Evolutionary conservation across 2,113 vertebrate species (phyloP), one percentile per base, ranked within the genome.

Genomic region (Argyrosomus japonicus): DNA sequence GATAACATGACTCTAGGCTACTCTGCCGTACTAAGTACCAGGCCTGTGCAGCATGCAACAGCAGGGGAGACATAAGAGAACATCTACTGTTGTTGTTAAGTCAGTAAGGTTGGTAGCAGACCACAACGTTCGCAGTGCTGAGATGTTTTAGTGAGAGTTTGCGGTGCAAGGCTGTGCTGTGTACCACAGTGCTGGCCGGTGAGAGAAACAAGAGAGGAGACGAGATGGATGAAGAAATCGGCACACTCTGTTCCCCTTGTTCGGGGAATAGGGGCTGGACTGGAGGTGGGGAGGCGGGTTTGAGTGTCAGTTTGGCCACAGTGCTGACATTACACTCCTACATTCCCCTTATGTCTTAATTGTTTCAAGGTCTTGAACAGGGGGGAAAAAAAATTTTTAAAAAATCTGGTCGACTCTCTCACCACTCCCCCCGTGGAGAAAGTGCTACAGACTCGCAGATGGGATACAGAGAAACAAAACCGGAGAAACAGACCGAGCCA

Each of bases 221-320:
- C 87, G 89, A 89, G 89, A 89, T 89, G 82, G 79, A 90, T 81
- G 69, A 87, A 91, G 87, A 82, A 93, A 95, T 91, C 87, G 54
- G 92, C 89, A 94, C 93, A 93, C 77, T 89, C 85, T 92, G 94
- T 94, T 94, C 92, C 88, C 78, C 79, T 83, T 76, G 51, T 89
- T 93, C 68, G 13, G 73, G 81, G 89, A 92, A 91, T 63, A 75
- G 82, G 40, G 68, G 83, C 81, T 84, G 83, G 77, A 87, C 68
- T 82, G 83, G 85, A 87, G 79, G 79, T 77, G 76, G 82, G 71
- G 82, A 72, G 84, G 80, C 47, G 65, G 86, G 57, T 69, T 82
- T 71, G 62, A 73, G 77, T 88, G 80, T 82, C 86, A 84, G 75
- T 63, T 73, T 70, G 83, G 80, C 86, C 75, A 57, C 48, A 56